Evolutionary conservation across 2,797 vertebrate species (phyloP), one percentile per base, ranked within the genome.

Genomic region (Synanceia verrucosa): DNA sequence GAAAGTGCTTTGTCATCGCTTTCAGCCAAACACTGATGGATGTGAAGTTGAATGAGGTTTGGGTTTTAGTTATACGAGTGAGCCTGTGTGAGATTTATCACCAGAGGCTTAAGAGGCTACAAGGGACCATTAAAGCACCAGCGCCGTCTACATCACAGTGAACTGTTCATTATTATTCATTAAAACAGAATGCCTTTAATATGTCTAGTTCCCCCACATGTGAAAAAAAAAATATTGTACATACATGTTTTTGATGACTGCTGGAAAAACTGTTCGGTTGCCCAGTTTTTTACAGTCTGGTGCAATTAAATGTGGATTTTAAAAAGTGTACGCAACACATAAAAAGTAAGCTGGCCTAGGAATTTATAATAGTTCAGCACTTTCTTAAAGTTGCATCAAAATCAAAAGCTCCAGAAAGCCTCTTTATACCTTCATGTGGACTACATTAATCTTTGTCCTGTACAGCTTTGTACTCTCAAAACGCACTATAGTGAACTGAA

Each of bases 41-140:
- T 96, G 96, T 95, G 95, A 93, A 95, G 93, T 95, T 95, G 95
- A 96, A 96, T 96, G 95, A 93, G 92, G 94, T 95, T 96, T 96
- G 94, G 95, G 93, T 96, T 97, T 96, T 96, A 95, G 94, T 96
- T 95, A 95, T 95, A 95, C 92, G 92, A 91, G 94, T 92, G 92
- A 87, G 92, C 85, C 91, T 73, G 91, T 82, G 87, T 84, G 93
- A 97, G 94, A 96, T 96, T 95, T 96, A 96, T 96, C 95, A 95
- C 94, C 89, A 82, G 88, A 75, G 85, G 85, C 94, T 90, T 90
- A 88, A 91, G 92, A 95, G 94, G 93, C 92, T 94, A 93, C 91
- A 78, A 94, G 95, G 94, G 93, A 93, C 91, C 92, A 91, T 93
- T 93, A 93, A 94, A 94, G 94, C 91, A 88, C 91, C 90, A 86